Percentiles rank a stretch among this genome's conserved stretches.
Conservation (phyloP, 1,140 invertebrate species). For the Sogatella furcifera region DNA sequence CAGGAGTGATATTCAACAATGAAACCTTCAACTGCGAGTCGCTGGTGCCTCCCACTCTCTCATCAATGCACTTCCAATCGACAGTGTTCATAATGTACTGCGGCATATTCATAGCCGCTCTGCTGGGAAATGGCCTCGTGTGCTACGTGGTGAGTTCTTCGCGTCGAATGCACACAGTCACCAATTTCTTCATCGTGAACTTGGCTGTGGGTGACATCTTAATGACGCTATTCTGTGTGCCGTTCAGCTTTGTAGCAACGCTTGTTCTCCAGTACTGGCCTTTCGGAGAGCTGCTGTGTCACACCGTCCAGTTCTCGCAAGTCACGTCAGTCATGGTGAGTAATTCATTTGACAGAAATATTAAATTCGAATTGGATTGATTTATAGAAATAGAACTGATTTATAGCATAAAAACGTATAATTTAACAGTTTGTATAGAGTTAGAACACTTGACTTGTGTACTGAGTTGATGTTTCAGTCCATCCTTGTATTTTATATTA, state of each 20-base stretch:
- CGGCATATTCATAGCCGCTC: conserved; percentile 57
- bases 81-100: conserved; percentile 63
- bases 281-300: conserved; percentile 64
- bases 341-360: background rate
- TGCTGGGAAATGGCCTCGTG: conserved; percentile 69
- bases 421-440: too few relatives aligned
- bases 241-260: conserved; percentile 68
- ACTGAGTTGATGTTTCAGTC: too few relatives aligned
- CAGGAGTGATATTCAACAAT: too few relatives aligned
- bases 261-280: conserved; percentile 72
- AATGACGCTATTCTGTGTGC: conserved; percentile 77
- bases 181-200: conserved; percentile 80
- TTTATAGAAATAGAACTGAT: too few relatives aligned
- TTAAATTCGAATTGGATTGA: too few relatives aligned
- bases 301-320: conserved; percentile 64
- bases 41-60: background rate
- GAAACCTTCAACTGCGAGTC: too few relatives aligned
- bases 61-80: conserved; percentile 41
- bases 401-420: too few relatives aligned
- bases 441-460: too few relatives aligned
- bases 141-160: conserved; percentile 69
- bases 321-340: conserved; percentile 61
- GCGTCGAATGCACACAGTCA: conserved; percentile 73
- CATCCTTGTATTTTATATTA: too few relatives aligned
- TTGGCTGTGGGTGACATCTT: conserved; percentile 74